Percentiles rank a stretch among this genome's conserved stretches.
Evolutionary conservation across 2,797 vertebrate species (phyloP).

Genomic region (Amblyopsis hoosieri): DNA sequence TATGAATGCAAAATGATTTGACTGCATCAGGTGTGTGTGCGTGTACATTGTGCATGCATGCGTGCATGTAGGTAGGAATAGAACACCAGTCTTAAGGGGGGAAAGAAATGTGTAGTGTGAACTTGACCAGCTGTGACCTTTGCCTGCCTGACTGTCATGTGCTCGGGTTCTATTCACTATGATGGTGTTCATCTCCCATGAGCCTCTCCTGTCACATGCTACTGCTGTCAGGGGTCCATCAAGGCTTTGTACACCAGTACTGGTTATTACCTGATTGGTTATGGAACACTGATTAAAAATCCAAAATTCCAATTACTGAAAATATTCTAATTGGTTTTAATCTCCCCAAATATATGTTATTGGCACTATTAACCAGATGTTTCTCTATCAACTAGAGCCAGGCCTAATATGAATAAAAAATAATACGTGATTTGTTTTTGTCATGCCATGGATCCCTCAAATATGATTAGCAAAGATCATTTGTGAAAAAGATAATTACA

Average conservation of each 20-base stretch:
- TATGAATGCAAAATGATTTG: constrained; percentile 13
- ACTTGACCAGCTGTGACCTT: constrained; percentile 71
- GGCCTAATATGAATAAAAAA: background rate
- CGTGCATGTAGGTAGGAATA: too few relatives aligned
- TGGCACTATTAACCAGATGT: constrained; percentile 15
- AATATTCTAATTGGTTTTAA: constrained; percentile 10
- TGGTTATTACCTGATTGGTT: constrained; percentile 16
- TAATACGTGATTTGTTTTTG: too few relatives aligned
- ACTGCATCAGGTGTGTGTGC: constrained; percentile 8
- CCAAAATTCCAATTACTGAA: constrained; percentile 9
- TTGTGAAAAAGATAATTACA: too few relatives aligned
- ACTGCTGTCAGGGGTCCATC: constrained; percentile 47
- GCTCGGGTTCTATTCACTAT: constrained; percentile 65
- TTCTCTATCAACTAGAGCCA: background rate
- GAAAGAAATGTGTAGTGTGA: constrained; percentile 52
- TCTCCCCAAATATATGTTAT: background rate
- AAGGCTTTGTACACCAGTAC: constrained; percentile 48
- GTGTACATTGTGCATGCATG: constrained; percentile 2
- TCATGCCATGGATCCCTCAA: background rate
- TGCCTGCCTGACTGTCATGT: constrained; percentile 62
- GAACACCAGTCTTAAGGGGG: too few relatives aligned
- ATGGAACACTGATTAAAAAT: constrained; percentile 28
- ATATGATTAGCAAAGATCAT: too few relatives aligned
- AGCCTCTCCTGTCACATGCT: constrained; percentile 54
- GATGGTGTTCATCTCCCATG: constrained; percentile 61